Evolutionary conservation across 1,140 invertebrate genomes (phyloP), one percentile per base, ranked within the genome.

Genomic region (Trachymyrmex cornetzi): DNA sequence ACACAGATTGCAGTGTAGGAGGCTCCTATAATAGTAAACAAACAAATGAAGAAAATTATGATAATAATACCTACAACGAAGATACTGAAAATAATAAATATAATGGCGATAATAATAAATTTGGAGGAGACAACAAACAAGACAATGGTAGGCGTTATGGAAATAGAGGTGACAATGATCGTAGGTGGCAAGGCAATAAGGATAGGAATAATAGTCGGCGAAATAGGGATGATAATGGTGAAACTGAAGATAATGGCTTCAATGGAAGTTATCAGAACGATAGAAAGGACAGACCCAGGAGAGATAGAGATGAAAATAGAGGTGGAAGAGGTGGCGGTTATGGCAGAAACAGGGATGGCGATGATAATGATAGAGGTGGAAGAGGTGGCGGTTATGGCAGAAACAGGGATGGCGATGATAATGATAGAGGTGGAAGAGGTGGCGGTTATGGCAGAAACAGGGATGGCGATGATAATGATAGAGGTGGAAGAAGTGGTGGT

Each of bases 181-280:
- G 90, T 4, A 88, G 81, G 64, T 38, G 64, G 71, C 27, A 88
- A 14, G 82, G 85, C 2, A 77, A 87, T n/a, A 86, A 84, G 0
- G 71, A 91, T 27, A 88, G 87, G 19, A 63, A 80, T 1, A 24
- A 77, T 24, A 71, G 86, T 63, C n/a, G 22, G 3, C 55, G 50
- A 57, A 44, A 53, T 30, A 59, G 71, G 19, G 64, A 55, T 72
- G 77, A 30, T 38, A 19, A 61, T 34, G 63, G 79, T 59, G 85
- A 79, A 22, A 80, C 86, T 59, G 75, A 86, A 63, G 64, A 89
- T 22, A 80, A 92, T 34, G 81, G 86, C 30, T 85, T 77, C 11
- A 55, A 89, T 6, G 63, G 84, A 22, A 77, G 74, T 81, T 64
- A 57, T 50, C 53, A 67, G 22, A 86, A 74, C 24, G 57, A 69